Evolutionary conservation across 1,140 invertebrate species (phyloP), one percentile per base, ranked within the genome.

Genomic region (Melitaea cinxia): DNA sequence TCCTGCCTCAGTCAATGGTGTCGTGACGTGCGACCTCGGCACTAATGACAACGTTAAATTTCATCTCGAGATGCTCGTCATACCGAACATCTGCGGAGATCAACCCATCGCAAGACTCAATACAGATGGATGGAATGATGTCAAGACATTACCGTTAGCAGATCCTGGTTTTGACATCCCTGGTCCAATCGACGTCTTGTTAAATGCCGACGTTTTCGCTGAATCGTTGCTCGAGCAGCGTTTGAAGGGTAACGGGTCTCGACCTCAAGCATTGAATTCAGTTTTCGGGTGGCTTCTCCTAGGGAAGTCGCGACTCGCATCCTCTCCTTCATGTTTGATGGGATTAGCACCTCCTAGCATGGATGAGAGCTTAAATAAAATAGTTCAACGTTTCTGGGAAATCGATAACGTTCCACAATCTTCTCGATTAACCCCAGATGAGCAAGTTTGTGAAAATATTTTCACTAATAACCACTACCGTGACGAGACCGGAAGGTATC

Each of bases 31-130:
- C 12, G 7, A 6, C 12, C 2, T 33, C 12, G 9, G 1, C 1
- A 9, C 30, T 6, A 33, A 33, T 10, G 12, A 33, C 9, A 33
- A 26, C 24, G 6, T 6, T 9, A 9, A 1, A 33, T 6, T 33
- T 33, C 6, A 33, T 24, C 12, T 58, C 2, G 49, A 69, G 3
- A 49, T 66, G 47, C 45, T 61, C 14, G 64, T 70, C 2, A 59
- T 65, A 26, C 12, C 54, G 0, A 65, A 61, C 6, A 73, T 70
- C 15, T 73, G 71, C 60, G 60, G 67, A 7, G 62, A 70, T 10
- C 65, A 71, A 61, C 64, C 68, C 6, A 68, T 71, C n/a, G 65
- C 61, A 19, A 65, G 62, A 54, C 35, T 74, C 24, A 58, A 68
- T 30, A 65, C 65, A 2, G 35, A 35, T 0, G 57, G 33, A 3